Evolutionary conservation across 1,140 invertebrate genomes (phyloP).

Genomic region (Ceratitis capitata): DNA sequence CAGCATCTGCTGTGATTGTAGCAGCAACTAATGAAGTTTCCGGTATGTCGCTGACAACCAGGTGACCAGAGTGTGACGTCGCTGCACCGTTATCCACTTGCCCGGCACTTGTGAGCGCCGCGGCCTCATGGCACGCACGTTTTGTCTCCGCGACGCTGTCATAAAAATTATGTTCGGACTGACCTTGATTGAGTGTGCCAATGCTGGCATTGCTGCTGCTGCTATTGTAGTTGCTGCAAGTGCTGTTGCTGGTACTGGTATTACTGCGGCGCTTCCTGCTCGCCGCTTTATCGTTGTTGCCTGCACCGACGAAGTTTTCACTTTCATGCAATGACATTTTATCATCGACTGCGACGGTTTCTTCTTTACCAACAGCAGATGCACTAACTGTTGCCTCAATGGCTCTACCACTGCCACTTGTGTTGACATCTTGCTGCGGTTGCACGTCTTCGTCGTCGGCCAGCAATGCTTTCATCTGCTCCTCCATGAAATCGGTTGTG

Average conservation of each 20-base stretch:
- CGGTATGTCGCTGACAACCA: neutral
- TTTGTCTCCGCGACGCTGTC: neutral
- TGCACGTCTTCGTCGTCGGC: slow-evolving; percentile 15
- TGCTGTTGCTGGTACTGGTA: slow-evolving; percentile 13
- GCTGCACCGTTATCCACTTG: neutral
- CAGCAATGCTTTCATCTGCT: neutral
- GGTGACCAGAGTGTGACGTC: too few species aligned
- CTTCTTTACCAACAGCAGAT: neutral
- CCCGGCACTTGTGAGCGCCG: neutral
- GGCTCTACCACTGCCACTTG: neutral
- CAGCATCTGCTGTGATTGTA: neutral
- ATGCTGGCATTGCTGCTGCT: slow-evolving; percentile 5
- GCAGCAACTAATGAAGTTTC: neutral
- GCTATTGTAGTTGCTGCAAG: slow-evolving; percentile 18
- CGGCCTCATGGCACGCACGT: slow-evolving; percentile 11
- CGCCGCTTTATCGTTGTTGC: neutral
- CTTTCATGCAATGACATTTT: neutral
- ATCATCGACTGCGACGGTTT: neutral
- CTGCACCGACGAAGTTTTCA: neutral
- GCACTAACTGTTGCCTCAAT: neutral
- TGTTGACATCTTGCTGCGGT: neutral
- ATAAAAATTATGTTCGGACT: neutral
- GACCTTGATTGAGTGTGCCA: neutral
- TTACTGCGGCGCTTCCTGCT: neutral
- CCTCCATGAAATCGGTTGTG: neutral